phyloP scores from a whole-genome alignment of 2,888 invertebrate genomes.

The Meliscaeva auricollis region DNA sequence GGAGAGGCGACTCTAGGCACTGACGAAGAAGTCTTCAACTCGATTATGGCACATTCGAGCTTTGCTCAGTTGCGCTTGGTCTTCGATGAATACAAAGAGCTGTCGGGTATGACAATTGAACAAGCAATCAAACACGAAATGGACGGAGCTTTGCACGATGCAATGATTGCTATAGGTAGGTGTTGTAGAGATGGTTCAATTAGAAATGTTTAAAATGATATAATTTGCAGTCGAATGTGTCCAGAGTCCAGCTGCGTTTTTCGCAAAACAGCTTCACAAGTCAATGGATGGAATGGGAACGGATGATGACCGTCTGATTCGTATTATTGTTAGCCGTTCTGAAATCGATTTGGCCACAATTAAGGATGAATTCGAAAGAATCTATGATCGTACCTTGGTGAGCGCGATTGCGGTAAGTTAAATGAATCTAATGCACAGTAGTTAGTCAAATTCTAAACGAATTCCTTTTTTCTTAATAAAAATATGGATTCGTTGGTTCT shows the following conservation, averaged over 20 bases:
- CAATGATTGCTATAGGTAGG: constrained; percentile 88
- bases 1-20: constrained; percentile 89
- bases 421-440: constrained; percentile 17
- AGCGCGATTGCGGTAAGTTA: constrained; percentile 86
- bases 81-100: constrained; percentile 89
- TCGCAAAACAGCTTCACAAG: constrained; percentile 87
- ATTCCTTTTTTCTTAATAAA: constrained; percentile 41
- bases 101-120: constrained; percentile 89
- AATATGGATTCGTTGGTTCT: constrained; percentile 32
- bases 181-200: not conserved
- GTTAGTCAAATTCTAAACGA: not conserved
- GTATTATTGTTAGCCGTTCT: constrained; percentile 88
- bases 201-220: no score
- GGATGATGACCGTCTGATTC: constrained; percentile 88
- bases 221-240: constrained; percentile 88
- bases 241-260: constrained; percentile 87
- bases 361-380: constrained; percentile 88
- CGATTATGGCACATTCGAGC: constrained; percentile 89
- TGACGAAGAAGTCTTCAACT: constrained; percentile 89
- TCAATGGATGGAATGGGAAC: constrained; percentile 89
- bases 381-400: constrained; percentile 88
- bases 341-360: constrained; percentile 89
- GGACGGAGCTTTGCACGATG: constrained; percentile 87
- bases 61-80: constrained; percentile 88
- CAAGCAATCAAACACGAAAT: constrained; percentile 88